Evolutionary conservation across 2,113 vertebrate genomes (phyloP).

Genomic region (Edolisoma coerulescens): DNA sequence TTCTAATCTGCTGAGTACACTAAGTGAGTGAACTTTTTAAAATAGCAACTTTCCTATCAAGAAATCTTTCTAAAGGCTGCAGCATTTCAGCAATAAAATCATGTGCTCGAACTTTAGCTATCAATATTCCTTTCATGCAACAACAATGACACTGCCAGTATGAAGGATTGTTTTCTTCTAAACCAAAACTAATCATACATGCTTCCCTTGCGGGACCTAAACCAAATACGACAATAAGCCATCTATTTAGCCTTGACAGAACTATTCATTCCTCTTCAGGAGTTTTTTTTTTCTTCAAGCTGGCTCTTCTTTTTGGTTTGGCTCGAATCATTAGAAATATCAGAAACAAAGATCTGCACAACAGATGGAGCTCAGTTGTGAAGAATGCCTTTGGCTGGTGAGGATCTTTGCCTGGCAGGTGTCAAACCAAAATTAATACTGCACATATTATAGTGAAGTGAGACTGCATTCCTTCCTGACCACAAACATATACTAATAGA

Average conservation of each 20-base stretch:
- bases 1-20: not conserved
- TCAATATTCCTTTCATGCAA: slow-evolving; percentile 1
- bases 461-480: slow-evolving; percentile 12
- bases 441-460: slow-evolving; percentile 19
- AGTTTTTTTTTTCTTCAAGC: not conserved
- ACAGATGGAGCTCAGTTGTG: not conserved
- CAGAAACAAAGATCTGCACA: not conserved
- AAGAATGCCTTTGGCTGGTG: slow-evolving; percentile 39
- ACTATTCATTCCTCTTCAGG: not conserved
- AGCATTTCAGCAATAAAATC: slow-evolving; percentile 45
- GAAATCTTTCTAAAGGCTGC: slow-evolving; percentile 43
- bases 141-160: slow-evolving; percentile 23
- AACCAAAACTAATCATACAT: slow-evolving; percentile 35
- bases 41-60: slow-evolving; percentile 30
- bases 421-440: slow-evolving; percentile 62
- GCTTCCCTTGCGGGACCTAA: not conserved
- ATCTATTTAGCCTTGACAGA: not conserved
- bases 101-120: slow-evolving; percentile 16
- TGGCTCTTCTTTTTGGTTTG: not conserved
- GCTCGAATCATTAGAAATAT: not conserved
- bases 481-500: slow-evolving; percentile 50
- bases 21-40: not conserved
- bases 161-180: slow-evolving; percentile 41
- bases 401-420: slow-evolving; percentile 47
- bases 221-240: not conserved